Conservation (phyloP, 2,797 vertebrate genomes). For the Thunnus albacares region DNA sequence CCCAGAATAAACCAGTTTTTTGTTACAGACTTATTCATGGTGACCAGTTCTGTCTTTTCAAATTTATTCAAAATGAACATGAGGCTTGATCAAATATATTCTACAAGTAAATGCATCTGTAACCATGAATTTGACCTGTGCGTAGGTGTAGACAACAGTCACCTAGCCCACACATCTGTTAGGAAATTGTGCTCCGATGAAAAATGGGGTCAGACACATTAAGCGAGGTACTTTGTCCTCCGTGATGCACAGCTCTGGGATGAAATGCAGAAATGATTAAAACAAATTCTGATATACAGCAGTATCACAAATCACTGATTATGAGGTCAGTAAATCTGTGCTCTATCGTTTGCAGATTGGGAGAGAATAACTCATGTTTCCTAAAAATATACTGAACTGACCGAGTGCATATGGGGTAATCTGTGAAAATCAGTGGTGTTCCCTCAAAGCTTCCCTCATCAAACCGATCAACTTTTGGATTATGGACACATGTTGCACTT, state of each 20-base stretch:
- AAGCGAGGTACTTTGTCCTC: slow-evolving; percentile 24
- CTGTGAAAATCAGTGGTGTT: slow-evolving; percentile 40
- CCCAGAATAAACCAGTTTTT: slow-evolving; percentile 61
- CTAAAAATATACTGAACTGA: slow-evolving; percentile 46
- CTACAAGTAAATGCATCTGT: slow-evolving; percentile 28
- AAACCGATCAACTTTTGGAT: slow-evolving; percentile 38
- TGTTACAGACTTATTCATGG: slow-evolving; percentile 26
- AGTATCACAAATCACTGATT: slow-evolving; percentile 54
- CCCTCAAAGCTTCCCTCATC: slow-evolving; percentile 16
- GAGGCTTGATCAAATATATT: slow-evolving; percentile 32
- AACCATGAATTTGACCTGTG: slow-evolving; percentile 6
- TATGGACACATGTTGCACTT: slow-evolving; percentile 54
- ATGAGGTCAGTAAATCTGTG: slow-evolving; percentile 43
- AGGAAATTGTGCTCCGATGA: slow-evolving; percentile 6
- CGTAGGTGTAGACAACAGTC: slow-evolving; percentile 33
- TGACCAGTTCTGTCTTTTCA: slow-evolving; percentile 30
- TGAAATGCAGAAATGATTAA: slow-evolving; percentile 44
- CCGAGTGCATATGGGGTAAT: slow-evolving; percentile 11
- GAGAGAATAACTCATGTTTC: slow-evolving; percentile 38
- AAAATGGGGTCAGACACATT: slow-evolving; percentile 31
- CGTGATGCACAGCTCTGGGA: slow-evolving; percentile 23
- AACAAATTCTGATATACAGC: slow-evolving; percentile 33
- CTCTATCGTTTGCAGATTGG: slow-evolving; percentile 33
- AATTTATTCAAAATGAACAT: slow-evolving; percentile 15
- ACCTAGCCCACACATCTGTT: slow-evolving; percentile 1